Evolutionary conservation across 2,797 vertebrate genomes (phyloP).

Genomic region (Tenualosa ilisha): DNA sequence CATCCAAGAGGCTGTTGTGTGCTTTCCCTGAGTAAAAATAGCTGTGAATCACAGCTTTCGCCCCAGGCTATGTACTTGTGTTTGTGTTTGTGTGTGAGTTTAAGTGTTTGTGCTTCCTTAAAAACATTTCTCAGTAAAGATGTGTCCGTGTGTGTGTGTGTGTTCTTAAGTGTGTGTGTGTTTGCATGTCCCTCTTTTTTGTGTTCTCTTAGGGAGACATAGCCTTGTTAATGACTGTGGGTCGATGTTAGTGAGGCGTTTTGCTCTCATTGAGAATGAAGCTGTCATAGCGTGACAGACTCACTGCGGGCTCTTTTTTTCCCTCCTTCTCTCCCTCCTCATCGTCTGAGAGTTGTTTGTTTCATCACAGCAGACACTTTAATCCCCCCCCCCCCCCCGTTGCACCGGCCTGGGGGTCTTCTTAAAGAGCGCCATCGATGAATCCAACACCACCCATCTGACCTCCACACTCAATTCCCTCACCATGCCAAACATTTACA

Average conservation of each 20-base stretch:
- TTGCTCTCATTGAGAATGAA: constrained; percentile 22
- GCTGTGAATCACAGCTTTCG: neutral
- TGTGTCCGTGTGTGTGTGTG: neutral
- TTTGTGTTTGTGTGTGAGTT: neutral
- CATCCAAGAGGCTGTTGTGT: neutral
- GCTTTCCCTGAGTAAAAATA: neutral
- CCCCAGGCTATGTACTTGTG: neutral
- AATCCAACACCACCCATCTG: neutral
- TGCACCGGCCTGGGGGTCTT: neutral
- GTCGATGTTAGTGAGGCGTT: neutral
- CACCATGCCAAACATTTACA: neutral
- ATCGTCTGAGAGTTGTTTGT: constrained; percentile 2
- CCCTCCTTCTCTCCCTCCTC: neutral
- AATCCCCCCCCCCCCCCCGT: neutral
- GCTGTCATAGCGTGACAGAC: constrained; percentile 4
- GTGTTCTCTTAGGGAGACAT: neutral
- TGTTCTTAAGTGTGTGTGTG: neutral
- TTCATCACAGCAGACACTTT: constrained; percentile 17
- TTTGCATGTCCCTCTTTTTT: neutral
- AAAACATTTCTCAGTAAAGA: neutral
- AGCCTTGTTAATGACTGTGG: constrained; percentile 1
- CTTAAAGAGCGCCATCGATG: constrained; percentile 7
- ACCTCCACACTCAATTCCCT: neutral
- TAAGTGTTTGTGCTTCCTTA: neutral
- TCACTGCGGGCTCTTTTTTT: constrained; percentile 24